Base-by-base conservation (phyloP, 1,140 invertebrate genomes). In the Cardiocondyla obscurior region DNA sequence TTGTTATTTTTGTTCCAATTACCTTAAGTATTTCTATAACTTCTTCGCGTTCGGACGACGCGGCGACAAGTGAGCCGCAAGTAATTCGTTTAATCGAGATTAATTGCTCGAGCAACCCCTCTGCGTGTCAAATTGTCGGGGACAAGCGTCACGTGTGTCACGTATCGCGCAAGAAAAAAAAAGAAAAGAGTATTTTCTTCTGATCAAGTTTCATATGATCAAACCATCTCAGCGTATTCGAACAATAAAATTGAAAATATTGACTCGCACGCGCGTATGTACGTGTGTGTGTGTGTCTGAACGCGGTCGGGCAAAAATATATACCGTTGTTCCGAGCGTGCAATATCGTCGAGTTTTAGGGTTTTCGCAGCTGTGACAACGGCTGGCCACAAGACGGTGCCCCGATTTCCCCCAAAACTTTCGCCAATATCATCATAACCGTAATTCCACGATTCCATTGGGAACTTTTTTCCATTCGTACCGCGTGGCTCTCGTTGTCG, bases 371-470 rank as follows among this genome's bases (percentile, higher is more conserved):
- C 81, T 82, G 81, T 76, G 69, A 65, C 57, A 42, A 77, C 55
- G 57, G 72, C 72, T 82, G 57, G 36, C 44, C 69, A 57, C 57
- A 74, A 74, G 72, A 30, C 81, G 57, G 44, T 60, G 44, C 14
- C 44, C 16, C 72, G 81, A 62, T 76, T 76, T 55, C 16, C 25
- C 33, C 74, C 72, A 14, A 82, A 82, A 82, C 81, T 82, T 57
- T 30, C 53, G 81, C 70, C 72, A 82, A 82, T 82, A 82, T 82
- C 81, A 76, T 73, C 81, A 76, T 82, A 82, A 81, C 42, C 67
- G 44, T 81, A 73, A 73, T 81, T 81, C 67, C 69, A 81, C 39
- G 55, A 73, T 60, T 60, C 77, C 77, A 73, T 58, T 39, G 62
- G 62, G 74, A 79, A 79, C 62, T 79, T 79, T 79, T 69, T 79